phyloP scores from a whole-genome alignment of 2,113 vertebrate genomes.

The Sminthopsis crassicaudata region DNA sequence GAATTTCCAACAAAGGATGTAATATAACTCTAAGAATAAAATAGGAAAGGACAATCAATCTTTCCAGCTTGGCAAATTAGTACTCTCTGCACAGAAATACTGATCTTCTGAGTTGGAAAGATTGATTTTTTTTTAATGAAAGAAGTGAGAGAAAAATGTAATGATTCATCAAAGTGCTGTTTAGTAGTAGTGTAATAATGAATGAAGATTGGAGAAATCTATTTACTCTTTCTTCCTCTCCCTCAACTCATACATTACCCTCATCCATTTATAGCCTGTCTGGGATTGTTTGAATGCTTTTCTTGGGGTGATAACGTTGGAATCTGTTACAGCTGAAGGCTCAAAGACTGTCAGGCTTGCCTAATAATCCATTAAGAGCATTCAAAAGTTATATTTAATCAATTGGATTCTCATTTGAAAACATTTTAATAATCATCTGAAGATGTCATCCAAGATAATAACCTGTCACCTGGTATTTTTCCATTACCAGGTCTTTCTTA shows the following conservation, averaged over 20 bases:
- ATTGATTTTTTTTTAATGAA: not conserved
- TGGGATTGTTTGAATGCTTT: conserved; percentile 41
- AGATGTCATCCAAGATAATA: not conserved
- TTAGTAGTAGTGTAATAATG: not conserved
- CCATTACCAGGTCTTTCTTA: not conserved
- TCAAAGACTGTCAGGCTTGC: conserved; percentile 41
- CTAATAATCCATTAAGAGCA: not conserved
- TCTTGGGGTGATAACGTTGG: conserved; percentile 7
- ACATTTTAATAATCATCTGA: conserved; percentile 9
- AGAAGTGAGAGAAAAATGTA: conserved; percentile 14
- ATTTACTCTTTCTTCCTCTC: not conserved
- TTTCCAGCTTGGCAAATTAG: conserved; percentile 45
- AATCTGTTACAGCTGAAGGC: not conserved
- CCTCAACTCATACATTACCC: conserved; percentile 39
- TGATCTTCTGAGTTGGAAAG: not conserved
- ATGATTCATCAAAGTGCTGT: not conserved
- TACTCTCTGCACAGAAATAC: conserved; percentile 20
- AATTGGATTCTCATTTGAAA: conserved; percentile 42
- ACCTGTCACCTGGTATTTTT: conserved; percentile 16
- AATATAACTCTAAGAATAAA: conserved; percentile 33
- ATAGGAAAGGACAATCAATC: not conserved
- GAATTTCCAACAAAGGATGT: not conserved
- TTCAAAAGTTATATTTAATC: conserved; percentile 53
- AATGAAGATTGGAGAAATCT: not conserved
- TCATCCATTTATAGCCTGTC: conserved; percentile 40